A percentile compares a stretch with the other conserved stretches of the same genome.
Conservation (phyloP, 2,888 invertebrate species). For the Campoplex capitator region DNA sequence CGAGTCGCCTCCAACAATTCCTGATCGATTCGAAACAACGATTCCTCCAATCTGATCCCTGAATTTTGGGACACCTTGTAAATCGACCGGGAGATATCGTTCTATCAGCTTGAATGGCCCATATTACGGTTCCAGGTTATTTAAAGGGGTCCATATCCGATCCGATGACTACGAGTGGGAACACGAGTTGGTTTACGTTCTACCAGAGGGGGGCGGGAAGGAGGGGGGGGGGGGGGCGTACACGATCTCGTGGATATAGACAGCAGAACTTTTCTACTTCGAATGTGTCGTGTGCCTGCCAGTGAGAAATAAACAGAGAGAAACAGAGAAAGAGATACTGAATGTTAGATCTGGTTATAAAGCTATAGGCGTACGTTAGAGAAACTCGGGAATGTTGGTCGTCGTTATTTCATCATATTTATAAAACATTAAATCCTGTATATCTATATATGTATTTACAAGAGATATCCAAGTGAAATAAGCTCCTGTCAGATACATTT, state of each 20-base stretch:
- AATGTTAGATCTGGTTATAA: constrained; percentile 1
- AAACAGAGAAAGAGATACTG: not conserved
- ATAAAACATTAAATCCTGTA: not conserved
- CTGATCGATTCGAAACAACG: not conserved
- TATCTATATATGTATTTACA: not conserved
- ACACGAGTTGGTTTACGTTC: constrained; percentile 23
- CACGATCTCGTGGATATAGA: not conserved
- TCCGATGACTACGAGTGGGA: constrained; percentile 64
- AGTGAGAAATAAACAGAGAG: not conserved
- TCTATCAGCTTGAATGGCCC: constrained; percentile 83
- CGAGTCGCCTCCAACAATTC: not conserved
- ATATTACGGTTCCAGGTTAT: constrained; percentile 80
- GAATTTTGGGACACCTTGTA: constrained; percentile 1
- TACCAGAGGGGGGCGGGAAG: constrained; percentile 33
- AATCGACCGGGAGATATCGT: constrained; percentile 73
- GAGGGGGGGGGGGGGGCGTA: constrained; percentile 38
- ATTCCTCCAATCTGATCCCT: not conserved
- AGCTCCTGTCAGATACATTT: constrained; percentile 5
- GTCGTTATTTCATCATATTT: constrained; percentile 1
- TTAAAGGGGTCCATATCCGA: constrained; percentile 81
- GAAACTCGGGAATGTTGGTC: not conserved
- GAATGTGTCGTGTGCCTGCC: not conserved
- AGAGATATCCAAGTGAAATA: not conserved
- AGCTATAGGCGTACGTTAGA: not conserved
- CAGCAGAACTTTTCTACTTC: not conserved